Base-by-base conservation (phyloP, 2,113 vertebrate species). In the Romanogobio albipinnatus region DNA sequence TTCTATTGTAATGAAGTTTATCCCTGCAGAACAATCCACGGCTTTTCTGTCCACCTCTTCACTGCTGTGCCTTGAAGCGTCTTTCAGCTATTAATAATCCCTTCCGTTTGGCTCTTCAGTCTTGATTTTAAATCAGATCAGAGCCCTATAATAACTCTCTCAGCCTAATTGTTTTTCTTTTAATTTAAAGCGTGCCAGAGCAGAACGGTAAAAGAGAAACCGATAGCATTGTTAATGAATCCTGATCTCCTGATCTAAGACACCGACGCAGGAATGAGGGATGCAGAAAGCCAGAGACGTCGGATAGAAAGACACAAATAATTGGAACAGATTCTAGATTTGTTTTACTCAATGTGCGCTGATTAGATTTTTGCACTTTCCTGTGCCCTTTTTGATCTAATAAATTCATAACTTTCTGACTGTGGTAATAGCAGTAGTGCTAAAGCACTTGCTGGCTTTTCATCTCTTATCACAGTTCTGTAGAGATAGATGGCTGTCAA, bases 401-500 rank as follows among this genome's bases (percentile, higher is more conserved):
- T 79, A 26, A 9, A 62, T 26, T 26, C 14, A 8, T 62, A 17
- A 9, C 76, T 17, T 11, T 9, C 9, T 29, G 29, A 29, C 29
- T 29, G 29, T n/a, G n/a, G n/a, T n/a, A n/a, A n/a, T n/a, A n/a
- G n/a, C n/a, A 61, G 19, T 61, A 79, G 3, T 1, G 33, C 76
- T 61, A 43, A 68, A 62, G 29, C 49, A 4, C 71, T n/a, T 45
- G 33, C 53, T 14, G 61, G 77, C 49, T 75, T 90, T 82, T 86
- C 82, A 86, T 88, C 82, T 83, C 85, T 90, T 87, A 89, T 90
- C 89, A 82, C 79, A 89, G 74, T 71, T 85, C 51, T 86, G 61
- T 74, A 78, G 87, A 92, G 89, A 91, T 88, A 83, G 89, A 92
- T 86, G 81, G 82, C 89, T 89, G 86, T 89, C 91, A 91, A 80